A percentile compares a stretch with the other conserved stretches of the same genome.
Conservation (phyloP, 2,113 vertebrate species). For the Oreochromis tanganicae region DNA sequence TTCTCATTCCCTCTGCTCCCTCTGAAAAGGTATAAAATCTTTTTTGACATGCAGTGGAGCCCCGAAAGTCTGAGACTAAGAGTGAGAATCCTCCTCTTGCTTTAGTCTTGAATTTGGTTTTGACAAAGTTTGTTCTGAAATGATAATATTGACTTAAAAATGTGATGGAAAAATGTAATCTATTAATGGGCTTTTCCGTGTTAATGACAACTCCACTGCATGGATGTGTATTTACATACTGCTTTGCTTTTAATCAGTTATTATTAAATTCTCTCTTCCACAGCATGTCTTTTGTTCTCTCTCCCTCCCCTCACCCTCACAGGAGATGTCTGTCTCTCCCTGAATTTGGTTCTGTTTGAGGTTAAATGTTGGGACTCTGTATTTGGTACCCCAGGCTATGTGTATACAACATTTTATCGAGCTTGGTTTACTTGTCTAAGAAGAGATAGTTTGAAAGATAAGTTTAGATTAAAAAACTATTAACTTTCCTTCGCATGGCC, state of each 20-base stretch:
- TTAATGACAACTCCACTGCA: neutral
- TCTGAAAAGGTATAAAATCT: neutral
- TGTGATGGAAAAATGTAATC: fast-evolving
- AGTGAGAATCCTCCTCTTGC: fast-evolving
- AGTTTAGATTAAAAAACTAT: no score
- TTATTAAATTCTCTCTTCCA: neutral
- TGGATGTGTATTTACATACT: neutral
- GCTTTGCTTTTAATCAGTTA: neutral
- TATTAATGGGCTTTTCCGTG: neutral
- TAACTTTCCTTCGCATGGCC: no score
- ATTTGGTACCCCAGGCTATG: no score
- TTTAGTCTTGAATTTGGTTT: neutral
- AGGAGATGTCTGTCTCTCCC: neutral
- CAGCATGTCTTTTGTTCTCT: neutral
- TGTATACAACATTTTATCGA: no score
- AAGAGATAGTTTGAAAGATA: no score
- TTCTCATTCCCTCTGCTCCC: no score
- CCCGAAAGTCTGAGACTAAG: neutral
- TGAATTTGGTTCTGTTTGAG: neutral
- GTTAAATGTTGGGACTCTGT: neutral
- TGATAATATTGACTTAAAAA: neutral
- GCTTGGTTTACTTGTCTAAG: neutral
- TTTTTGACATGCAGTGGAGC: neutral
- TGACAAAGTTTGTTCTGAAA: neutral
- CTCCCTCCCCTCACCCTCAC: fast-evolving